phyloP scores from a whole-genome alignment of 2,797 vertebrate species.

The Gallirallus australis region DNA sequence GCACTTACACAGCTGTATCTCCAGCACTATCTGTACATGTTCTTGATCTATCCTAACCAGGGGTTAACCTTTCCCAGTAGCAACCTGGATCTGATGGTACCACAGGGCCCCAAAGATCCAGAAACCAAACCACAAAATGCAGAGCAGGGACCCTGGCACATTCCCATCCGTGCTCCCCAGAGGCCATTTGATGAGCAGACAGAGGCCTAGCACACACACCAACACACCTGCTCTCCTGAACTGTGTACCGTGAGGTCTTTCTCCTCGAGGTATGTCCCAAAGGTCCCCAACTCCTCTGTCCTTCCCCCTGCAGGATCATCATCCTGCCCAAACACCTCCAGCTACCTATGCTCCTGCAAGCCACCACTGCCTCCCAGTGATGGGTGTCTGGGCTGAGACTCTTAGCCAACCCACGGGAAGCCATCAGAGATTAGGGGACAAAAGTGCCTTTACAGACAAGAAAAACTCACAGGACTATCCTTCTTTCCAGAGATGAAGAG shows the following conservation, averaged over 20 bases:
- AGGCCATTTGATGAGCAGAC: background rate
- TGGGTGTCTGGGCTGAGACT: rapidly evolving
- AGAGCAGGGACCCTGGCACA: rapidly evolving
- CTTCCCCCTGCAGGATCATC: background rate
- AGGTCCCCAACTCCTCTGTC: background rate
- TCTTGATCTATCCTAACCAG: background rate
- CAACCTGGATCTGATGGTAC: background rate
- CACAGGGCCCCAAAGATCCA: background rate
- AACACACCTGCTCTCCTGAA: too few relatives aligned
- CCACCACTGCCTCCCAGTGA: background rate
- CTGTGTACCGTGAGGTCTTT: background rate
- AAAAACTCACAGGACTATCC: background rate
- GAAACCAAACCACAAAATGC: background rate
- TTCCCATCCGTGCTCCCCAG: background rate
- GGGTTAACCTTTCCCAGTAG: background rate
- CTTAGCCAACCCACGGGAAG: background rate
- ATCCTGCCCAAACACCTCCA: background rate
- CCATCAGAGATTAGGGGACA: background rate
- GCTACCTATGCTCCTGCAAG: background rate
- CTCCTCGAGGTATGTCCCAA: background rate
- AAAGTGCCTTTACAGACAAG: background rate
- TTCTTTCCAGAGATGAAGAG: background rate
- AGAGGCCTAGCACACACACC: rapidly evolving
- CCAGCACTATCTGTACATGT: background rate
- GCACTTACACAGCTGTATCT: background rate